Conservation (phyloP, 2,888 invertebrate genomes). For the Catocala nupta region DNA sequence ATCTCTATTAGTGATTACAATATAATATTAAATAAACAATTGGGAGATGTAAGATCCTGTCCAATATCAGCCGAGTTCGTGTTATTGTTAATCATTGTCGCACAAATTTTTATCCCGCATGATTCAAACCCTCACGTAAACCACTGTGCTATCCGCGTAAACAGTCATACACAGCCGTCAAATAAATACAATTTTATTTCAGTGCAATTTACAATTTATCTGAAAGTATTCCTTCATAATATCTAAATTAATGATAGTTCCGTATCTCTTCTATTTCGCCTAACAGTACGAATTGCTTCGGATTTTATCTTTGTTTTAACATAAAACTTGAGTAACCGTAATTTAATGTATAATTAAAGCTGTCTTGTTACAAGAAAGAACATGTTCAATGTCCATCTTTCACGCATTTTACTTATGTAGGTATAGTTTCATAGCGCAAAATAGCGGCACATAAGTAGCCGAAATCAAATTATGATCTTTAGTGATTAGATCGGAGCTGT, state of each 20-base stretch:
- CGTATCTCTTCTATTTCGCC: background rate
- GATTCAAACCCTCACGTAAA: no score
- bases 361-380: conserved; percentile 18
- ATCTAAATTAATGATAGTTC: no score
- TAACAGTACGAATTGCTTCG: conserved; percentile 6
- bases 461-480: conserved; percentile 30
- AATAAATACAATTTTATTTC: no score
- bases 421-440: conserved; percentile 6
- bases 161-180: no score
- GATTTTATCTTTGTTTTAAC: conserved; percentile 10
- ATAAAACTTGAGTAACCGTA: conserved; percentile 22
- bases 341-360: conserved; percentile 20
- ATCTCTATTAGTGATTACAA: no score
- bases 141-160: no score
- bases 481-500: conserved; percentile 33
- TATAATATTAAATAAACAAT: no score
- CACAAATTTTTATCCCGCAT: no score
- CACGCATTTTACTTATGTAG: conserved; percentile 27
- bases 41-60: no score
- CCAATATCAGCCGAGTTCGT: no score
- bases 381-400: conserved; percentile 18
- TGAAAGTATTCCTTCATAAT: background rate
- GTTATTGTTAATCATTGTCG: no score
- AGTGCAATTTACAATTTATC: background rate
- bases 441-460: conserved; percentile 37